Evolutionary conservation across 2,888 invertebrate genomes (phyloP), one percentile per base, ranked within the genome.

Genomic region (Thymelicus lineola): DNA sequence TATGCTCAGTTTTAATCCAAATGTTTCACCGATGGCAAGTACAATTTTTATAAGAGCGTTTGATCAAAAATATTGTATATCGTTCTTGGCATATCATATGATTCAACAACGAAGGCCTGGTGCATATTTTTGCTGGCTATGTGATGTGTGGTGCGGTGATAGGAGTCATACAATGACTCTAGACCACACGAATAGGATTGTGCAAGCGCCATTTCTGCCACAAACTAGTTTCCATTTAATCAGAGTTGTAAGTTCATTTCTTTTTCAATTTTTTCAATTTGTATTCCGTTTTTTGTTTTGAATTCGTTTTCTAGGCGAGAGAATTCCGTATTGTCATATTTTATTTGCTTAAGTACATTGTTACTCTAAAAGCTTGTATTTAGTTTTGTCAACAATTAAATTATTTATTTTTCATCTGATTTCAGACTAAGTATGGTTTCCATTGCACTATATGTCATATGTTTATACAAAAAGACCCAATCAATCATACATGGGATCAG

Each of bases 201-300:
- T 65, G 6, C 36, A 48, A 1, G 66, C 73, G 0, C 76, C 76
- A 0, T 82, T 79, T 36, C 69, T 79, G 0, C 1, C 15, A 0
- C 61, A 72, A 6, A 72, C 75, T 58, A 57, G 66, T 7, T 48
- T 42, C 17, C 71, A 83, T 65, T 64, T 81, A 9, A 78, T 82
- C 12, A 74, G 83, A 75, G 50, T 64, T 74, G 83, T 83, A 50
- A 79, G 80, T 77, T 28, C 0, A 6, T 17, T 60, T 59, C 5
- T 12, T 14, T 50, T 50, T 1, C 7, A 50, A 9, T 50, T 6
- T 53, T 53, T 28, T 28, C 28, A 28, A 28, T 28, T 28, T 28
- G 28, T 15, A 42, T 12, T 42, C 12, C 4, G 2, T 2, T 35
- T 14, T 14, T 20, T 35, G 53, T 53, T 17, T 9, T 15, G 7